phyloP scores from a whole-genome alignment of 2,888 invertebrate species.

The Netelia virgata region DNA sequence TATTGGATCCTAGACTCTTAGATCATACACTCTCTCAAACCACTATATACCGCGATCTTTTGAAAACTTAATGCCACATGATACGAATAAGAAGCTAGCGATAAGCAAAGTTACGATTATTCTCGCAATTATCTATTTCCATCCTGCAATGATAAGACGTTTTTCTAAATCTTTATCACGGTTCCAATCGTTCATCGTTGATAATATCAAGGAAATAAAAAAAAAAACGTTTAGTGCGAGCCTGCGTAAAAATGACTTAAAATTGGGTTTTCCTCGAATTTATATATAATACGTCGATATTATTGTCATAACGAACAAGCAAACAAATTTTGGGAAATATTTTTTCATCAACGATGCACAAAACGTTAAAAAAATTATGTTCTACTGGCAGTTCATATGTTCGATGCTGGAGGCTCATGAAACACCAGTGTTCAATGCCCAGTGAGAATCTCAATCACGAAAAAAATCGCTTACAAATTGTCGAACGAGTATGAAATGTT shows the following conservation, averaged over 20 bases:
- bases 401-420: not conserved
- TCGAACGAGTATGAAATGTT: not conserved
- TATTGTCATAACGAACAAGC: constrained; percentile 2
- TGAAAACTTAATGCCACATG: not conserved
- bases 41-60: not conserved
- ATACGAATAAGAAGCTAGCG: not conserved
- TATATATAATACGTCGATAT: not conserved
- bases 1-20: not conserved
- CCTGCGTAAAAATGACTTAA: not conserved
- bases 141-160: not conserved
- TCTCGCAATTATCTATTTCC: not conserved
- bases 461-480: not conserved
- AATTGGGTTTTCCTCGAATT: not conserved
- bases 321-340: not conserved
- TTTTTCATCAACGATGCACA: not conserved
- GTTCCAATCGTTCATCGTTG: not conserved
- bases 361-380: constrained; percentile 1
- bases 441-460: not conserved
- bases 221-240: not conserved
- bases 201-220: not conserved
- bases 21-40: not conserved
- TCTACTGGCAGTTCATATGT: constrained; percentile 8
- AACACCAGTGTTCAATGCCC: not conserved
- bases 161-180: not conserved
- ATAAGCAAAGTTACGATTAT: not conserved